These are phyloP conservation scores for Helicoverpa zea DNA, from an alignment of 1,140 invertebrate species.

Conservation along the genomic window DNA sequence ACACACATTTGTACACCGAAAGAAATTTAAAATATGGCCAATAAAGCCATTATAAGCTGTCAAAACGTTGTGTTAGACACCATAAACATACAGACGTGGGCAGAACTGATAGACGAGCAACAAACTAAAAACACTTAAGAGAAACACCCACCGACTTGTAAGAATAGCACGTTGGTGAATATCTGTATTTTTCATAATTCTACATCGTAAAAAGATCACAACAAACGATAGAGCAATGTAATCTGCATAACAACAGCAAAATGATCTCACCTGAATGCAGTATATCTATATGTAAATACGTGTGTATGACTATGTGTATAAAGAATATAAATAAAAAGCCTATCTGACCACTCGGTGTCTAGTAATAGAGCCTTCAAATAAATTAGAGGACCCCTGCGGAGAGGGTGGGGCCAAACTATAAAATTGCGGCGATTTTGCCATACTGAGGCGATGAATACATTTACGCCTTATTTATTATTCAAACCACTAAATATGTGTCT, in stretches of 20 bases:
- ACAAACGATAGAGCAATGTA: conserved; percentile 22
- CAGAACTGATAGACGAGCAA: conserved; percentile 1
- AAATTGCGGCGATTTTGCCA: conserved; percentile 20
- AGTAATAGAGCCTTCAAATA: conserved; percentile 50
- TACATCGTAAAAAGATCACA: conserved; percentile 20
- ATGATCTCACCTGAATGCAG: neutral
- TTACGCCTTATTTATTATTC: conserved; percentile 31
- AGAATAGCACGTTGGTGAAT: conserved; percentile 14
- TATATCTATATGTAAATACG: conserved; percentile 18
- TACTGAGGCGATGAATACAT: conserved; percentile 23
- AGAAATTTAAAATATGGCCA: conserved; percentile 17
- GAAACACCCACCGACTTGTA: conserved; percentile 3
- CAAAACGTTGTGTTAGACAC: conserved; percentile 26
- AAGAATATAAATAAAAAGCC: conserved; percentile 31
- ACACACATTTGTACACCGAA: conserved; percentile 18
- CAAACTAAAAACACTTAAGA: conserved; percentile 6
- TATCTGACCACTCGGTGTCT: conserved; percentile 33
- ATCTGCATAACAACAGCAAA: conserved; percentile 39
- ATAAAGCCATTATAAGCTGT: conserved; percentile 32
- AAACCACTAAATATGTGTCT: conserved; percentile 22
- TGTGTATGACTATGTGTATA: conserved; percentile 31
- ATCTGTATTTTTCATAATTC: conserved; percentile 20
- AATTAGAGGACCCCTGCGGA: conserved; percentile 44
- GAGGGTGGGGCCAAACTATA: conserved; percentile 13
- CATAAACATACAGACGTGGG: conserved; percentile 11